Percentiles rank a stretch among this genome's conserved stretches.
Evolutionary conservation across 1,140 invertebrate species (phyloP).

Genomic region (Acromyrmex heyeri): DNA sequence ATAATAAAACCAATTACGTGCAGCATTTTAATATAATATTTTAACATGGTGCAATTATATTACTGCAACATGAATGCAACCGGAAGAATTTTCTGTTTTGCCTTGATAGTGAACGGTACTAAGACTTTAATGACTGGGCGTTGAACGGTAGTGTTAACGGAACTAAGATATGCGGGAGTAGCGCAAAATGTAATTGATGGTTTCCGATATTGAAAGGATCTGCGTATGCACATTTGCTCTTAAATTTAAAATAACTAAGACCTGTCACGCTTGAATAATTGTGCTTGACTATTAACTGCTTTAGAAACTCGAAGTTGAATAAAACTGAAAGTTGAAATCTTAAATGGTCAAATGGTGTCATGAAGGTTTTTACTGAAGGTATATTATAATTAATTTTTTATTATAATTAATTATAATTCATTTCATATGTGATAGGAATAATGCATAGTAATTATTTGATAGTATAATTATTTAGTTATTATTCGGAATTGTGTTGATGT

Average conservation of each 20-base stretch:
- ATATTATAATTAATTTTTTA: not conserved
- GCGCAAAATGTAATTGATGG: conserved; percentile 17
- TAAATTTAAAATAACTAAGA: not conserved
- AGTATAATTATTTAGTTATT: conserved; percentile 1
- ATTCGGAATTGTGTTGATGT: conserved; percentile 22
- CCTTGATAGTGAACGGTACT: not conserved
- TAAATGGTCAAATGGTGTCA: not conserved
- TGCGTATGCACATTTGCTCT: not conserved
- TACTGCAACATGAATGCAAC: not conserved
- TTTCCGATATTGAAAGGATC: conserved; percentile 20
- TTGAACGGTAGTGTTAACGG: conserved; percentile 36
- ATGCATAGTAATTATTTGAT: not conserved
- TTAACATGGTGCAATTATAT: not conserved
- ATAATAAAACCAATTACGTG: not conserved
- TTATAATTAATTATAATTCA: not conserved
- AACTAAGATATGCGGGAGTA: conserved; percentile 5
- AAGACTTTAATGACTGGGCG: not conserved
- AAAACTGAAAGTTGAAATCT: conserved; percentile 10
- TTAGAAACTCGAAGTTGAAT: conserved; percentile 10
- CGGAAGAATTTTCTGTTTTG: conserved; percentile 14
- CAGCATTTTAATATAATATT: not conserved
- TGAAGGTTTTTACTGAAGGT: not conserved
- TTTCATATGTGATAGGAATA: not conserved
- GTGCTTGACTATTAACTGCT: not conserved
- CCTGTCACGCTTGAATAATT: not conserved